These are phyloP conservation scores for Drosophila teissieri DNA, from an alignment of 1,140 invertebrate genomes.

Conservation along the genomic window DNA sequence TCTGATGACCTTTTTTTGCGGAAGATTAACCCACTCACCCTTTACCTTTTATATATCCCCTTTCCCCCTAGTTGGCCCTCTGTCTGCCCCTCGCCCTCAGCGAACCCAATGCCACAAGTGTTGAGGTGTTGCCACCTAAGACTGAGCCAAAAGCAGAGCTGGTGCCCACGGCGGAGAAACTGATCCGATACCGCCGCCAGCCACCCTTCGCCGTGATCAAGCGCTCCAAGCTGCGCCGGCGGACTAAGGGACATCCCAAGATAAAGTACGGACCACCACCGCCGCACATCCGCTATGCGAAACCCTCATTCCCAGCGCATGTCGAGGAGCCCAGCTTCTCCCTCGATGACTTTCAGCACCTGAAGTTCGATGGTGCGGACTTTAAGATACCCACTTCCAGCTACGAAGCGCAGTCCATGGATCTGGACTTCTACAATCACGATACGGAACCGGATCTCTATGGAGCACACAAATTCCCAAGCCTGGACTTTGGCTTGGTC, in stretches of 20 bases:
- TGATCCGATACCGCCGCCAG: slow-evolving; percentile 66
- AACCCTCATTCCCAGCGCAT: slow-evolving; percentile 49
- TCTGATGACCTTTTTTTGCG: slow-evolving; percentile 48
- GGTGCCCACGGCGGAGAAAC: slow-evolving; percentile 57
- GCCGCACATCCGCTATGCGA: slow-evolving; percentile 33
- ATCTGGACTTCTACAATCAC: slow-evolving; percentile 74
- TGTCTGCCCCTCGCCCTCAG: slow-evolving; percentile 43
- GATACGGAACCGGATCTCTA: slow-evolving; percentile 48
- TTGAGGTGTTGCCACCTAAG: slow-evolving; percentile 2
- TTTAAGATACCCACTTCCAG: slow-evolving; percentile 67
- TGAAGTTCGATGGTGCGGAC: slow-evolving; percentile 71
- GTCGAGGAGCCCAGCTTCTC: slow-evolving; percentile 58
- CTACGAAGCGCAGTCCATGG: slow-evolving; percentile 78
- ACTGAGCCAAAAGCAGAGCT: slow-evolving; percentile 8
- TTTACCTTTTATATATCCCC: slow-evolving; percentile 4
- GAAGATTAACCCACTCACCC: slow-evolving; percentile 50
- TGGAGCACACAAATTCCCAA: slow-evolving; percentile 65
- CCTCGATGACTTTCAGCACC: slow-evolving; percentile 67
- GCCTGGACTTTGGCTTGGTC: slow-evolving; percentile 49
- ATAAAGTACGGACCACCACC: slow-evolving; percentile 66
- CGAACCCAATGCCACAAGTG: slow-evolving; percentile 19
- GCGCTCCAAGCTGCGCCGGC: slow-evolving; percentile 56
- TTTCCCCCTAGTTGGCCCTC: slow-evolving; percentile 32
- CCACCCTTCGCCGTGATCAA: slow-evolving; percentile 42
- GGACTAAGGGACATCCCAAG: slow-evolving; percentile 62